Evolutionary conservation across 2,888 invertebrate genomes (phyloP).

Genomic region (Acronicta leporina): DNA sequence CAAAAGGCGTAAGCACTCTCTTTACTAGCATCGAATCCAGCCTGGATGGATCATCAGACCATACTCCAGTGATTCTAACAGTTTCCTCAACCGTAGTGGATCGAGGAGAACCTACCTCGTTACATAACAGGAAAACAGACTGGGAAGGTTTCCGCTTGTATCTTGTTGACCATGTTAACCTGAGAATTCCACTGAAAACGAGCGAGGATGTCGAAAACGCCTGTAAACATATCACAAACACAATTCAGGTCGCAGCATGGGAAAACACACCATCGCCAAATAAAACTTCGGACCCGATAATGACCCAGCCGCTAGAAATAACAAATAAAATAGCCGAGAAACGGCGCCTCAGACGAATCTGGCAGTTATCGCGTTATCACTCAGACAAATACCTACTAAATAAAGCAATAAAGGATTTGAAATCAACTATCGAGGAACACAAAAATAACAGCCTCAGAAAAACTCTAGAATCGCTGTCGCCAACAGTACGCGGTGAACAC

Average conservation of each 20-base stretch:
- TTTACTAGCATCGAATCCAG: not conserved
- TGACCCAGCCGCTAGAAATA: not conserved
- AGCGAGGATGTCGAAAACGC: not conserved
- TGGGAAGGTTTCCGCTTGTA: not conserved
- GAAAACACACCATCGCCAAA: not conserved
- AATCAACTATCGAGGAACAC: too few species aligned
- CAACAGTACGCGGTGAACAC: too few species aligned
- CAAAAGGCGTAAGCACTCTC: not conserved
- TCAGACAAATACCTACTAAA: not conserved
- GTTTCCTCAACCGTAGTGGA: not conserved
- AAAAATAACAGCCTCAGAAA: too few species aligned
- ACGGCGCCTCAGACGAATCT: not conserved
- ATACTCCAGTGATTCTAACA: not conserved
- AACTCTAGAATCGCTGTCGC: too few species aligned
- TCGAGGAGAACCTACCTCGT: not conserved
- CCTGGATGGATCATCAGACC: not conserved
- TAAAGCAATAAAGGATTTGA: too few species aligned
- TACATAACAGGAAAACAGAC: not conserved
- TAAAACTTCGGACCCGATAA: too few species aligned
- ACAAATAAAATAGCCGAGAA: not conserved
- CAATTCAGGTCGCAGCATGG: not conserved
- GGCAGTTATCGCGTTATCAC: not conserved
- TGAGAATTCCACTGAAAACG: not conserved
- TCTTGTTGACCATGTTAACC: not conserved
- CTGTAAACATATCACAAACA: not conserved